These are phyloP conservation scores for Schizopygopsis pylzovi DNA, from an alignment of 2,797 vertebrate genomes.

Conservation along the genomic window DNA sequence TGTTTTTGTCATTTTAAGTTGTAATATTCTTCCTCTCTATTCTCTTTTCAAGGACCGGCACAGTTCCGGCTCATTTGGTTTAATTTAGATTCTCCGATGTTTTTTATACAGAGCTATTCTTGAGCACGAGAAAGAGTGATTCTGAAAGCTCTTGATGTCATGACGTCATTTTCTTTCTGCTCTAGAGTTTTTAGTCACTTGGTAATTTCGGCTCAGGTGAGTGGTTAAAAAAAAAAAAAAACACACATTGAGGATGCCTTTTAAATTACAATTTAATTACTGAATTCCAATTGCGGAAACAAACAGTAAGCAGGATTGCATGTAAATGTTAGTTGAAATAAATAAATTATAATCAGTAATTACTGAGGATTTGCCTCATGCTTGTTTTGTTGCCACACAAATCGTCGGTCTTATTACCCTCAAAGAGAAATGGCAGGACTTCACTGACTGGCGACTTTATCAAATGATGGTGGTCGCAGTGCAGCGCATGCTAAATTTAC, in stretches of 20 bases:
- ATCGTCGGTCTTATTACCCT: conserved; percentile 73
- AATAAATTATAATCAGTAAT: conserved; percentile 85
- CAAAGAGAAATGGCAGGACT: conserved; percentile 69
- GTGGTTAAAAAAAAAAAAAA: not conserved
- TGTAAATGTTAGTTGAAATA: conserved; percentile 52
- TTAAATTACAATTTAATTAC: not conserved
- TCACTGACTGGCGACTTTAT: conserved; percentile 79
- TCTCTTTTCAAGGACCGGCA: conserved; percentile 71
- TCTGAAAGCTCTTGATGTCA: not conserved
- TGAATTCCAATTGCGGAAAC: not conserved
- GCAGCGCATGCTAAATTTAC: conserved; percentile 51
- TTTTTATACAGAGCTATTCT: conserved; percentile 2
- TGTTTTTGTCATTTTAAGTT: conserved; percentile 54
- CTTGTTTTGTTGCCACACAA: conserved; percentile 84
- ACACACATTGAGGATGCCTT: not conserved
- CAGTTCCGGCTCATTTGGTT: conserved; percentile 61
- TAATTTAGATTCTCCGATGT: conserved; percentile 63
- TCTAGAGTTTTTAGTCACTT: not conserved
- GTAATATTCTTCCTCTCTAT: conserved; percentile 68
- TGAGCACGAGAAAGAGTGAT: not conserved
- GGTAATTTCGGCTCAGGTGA: not conserved
- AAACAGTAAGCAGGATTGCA: not conserved
- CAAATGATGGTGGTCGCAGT: conserved; percentile 71
- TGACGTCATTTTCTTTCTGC: not conserved
- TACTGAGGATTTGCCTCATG: conserved; percentile 81